Conservation (phyloP, 2,888 invertebrate species). For the Lasioglossum oenotherae region DNA sequence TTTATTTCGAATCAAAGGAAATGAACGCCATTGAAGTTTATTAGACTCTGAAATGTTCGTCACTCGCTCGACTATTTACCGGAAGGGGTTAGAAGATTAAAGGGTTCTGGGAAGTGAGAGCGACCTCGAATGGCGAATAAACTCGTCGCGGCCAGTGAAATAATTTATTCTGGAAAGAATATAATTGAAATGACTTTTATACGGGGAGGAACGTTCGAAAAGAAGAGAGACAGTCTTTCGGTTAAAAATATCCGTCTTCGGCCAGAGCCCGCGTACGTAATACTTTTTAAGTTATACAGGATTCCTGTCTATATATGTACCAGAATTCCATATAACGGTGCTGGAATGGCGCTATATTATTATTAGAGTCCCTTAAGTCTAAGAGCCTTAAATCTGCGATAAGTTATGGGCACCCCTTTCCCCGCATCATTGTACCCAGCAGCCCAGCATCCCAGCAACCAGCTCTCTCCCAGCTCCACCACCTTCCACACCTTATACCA, state of each 20-base stretch:
- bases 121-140: background rate
- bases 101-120: background rate
- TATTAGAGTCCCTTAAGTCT: conserved; percentile 85
- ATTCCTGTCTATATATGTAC: conserved; percentile 59
- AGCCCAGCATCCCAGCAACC: conserved; percentile 62
- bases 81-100: background rate
- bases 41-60: background rate
- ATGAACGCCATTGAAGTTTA: no score
- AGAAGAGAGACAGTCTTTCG: background rate
- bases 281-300: conserved; percentile 41
- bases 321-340: conserved; percentile 81
- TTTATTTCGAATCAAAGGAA: background rate
- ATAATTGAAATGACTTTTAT: background rate
- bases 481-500: conserved; percentile 80
- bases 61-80: background rate
- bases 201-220: background rate
- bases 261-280: background rate
- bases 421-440: conserved; percentile 60
- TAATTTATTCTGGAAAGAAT: background rate
- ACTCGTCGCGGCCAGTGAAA: background rate
- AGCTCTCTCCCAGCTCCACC: conserved; percentile 57
- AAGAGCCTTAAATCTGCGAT: conserved; percentile 85
- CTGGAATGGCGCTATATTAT: conserved; percentile 84
- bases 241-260: background rate
- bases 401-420: conserved; percentile 83